These are phyloP conservation scores for Abrostola triplasia DNA, from an alignment of 2,888 invertebrate species.

Conservation along the genomic window DNA sequence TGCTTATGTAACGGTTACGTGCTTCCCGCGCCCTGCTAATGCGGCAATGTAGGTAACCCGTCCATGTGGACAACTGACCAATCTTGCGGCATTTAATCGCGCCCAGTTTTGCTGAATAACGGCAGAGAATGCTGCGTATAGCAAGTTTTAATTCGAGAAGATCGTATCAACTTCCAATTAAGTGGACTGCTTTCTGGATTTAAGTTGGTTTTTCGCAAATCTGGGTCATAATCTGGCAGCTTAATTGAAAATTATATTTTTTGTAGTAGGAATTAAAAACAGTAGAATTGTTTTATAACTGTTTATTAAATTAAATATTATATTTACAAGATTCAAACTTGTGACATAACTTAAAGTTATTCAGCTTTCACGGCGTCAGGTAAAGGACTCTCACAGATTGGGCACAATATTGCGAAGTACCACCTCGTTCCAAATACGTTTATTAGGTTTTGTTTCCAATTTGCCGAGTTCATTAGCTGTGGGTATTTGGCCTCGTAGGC, in stretches of 20 bases:
- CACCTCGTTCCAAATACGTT: slow-evolving; percentile 90
- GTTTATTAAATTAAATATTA: slow-evolving; percentile 8
- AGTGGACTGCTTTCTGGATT: slow-evolving; percentile 13
- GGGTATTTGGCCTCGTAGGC: slow-evolving; percentile 78
- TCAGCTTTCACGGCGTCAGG: slow-evolving; percentile 40
- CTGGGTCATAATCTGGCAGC: not conserved
- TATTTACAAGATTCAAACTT: not conserved
- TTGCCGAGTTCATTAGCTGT: slow-evolving; percentile 88
- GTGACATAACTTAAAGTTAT: slow-evolving; percentile 6
- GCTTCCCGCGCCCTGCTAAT: slow-evolving; percentile 12
- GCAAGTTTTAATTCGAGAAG: slow-evolving; percentile 4
- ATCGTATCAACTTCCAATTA: slow-evolving; percentile 23
- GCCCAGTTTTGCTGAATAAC: slow-evolving; percentile 3
- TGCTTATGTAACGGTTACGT: slow-evolving; percentile 59
- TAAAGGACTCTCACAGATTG: slow-evolving; percentile 68
- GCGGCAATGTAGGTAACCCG: slow-evolving; percentile 38
- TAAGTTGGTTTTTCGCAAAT: slow-evolving; percentile 1
- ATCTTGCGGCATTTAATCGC: slow-evolving; percentile 22
- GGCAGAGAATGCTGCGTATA: slow-evolving; percentile 24
- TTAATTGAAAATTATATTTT: not conserved
- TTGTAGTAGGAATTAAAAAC: not conserved
- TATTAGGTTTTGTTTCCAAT: slow-evolving; percentile 90
- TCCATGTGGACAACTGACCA: slow-evolving; percentile 4
- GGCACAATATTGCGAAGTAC: slow-evolving; percentile 71
- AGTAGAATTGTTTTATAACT: not conserved